phyloP scores from a whole-genome alignment of 1,140 invertebrate genomes.

The Hesperophylax magnus region DNA sequence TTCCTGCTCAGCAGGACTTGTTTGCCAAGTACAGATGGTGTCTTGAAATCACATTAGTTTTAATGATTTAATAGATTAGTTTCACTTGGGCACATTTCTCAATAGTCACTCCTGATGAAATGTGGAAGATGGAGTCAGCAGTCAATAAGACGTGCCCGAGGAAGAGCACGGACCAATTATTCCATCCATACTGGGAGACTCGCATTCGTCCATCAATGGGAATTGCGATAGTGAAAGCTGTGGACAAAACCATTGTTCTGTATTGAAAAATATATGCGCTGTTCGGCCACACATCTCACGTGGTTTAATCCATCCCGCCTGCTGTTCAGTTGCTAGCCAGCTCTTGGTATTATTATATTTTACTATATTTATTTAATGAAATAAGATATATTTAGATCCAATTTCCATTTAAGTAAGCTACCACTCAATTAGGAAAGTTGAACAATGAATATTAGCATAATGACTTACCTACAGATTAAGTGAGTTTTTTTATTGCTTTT shows the following conservation, averaged over 20 bases:
- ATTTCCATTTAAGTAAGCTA: too few relatives aligned
- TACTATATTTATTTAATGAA: too few relatives aligned
- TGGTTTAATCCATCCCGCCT: too few relatives aligned
- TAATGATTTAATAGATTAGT: not conserved
- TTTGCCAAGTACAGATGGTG: slow-evolving; percentile 23
- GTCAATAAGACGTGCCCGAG: slow-evolving; percentile 57
- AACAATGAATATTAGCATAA: too few relatives aligned
- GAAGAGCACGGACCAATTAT: slow-evolving; percentile 57
- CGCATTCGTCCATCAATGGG: slow-evolving; percentile 43
- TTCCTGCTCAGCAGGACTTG: slow-evolving; percentile 10
- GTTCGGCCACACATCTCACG: not conserved
- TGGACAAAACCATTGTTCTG: slow-evolving; percentile 22
- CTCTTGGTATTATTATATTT: too few relatives aligned
- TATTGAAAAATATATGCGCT: not conserved
- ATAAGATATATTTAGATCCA: too few relatives aligned
- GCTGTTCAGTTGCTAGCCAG: too few relatives aligned
- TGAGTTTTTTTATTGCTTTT: too few relatives aligned
- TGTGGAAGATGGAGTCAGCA: not conserved
- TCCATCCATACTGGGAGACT: slow-evolving; percentile 54
- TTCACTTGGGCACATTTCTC: not conserved
- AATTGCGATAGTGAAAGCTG: slow-evolving; percentile 53
- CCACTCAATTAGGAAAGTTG: too few relatives aligned
- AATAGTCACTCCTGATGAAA: slow-evolving; percentile 1
- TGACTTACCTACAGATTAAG: too few relatives aligned
- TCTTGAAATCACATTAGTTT: slow-evolving; percentile 26